These are phyloP conservation scores for Zygogramma bicolorata DNA, from an alignment of 2,888 invertebrate species.

Conservation along the genomic window DNA sequence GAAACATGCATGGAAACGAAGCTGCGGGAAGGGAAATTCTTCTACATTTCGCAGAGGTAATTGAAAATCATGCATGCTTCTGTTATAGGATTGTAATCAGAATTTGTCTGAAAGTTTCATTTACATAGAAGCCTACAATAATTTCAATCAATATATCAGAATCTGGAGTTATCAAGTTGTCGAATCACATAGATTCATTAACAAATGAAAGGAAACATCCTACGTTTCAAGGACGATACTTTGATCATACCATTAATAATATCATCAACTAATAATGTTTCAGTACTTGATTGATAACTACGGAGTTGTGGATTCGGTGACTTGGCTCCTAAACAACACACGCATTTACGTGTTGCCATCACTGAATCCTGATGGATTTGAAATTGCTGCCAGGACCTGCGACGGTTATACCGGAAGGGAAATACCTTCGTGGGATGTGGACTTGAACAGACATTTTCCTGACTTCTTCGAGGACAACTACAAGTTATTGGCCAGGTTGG, in stretches of 20 bases:
- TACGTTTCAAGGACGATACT: too few relatives aligned
- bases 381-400: slow-evolving; percentile 54
- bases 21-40: slow-evolving; percentile 77
- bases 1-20: slow-evolving; percentile 82
- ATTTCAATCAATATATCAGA: too few relatives aligned
- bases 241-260: too few relatives aligned
- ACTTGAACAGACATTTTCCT: slow-evolving; percentile 75
- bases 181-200: too few relatives aligned
- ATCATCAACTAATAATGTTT: slow-evolving; percentile 30
- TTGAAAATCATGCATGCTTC: neutral
- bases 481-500: slow-evolving; percentile 49
- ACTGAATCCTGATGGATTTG: slow-evolving; percentile 83
- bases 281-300: slow-evolving; percentile 69
- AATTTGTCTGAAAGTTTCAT: too few relatives aligned
- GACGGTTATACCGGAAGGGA: slow-evolving; percentile 51
- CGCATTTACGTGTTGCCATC: slow-evolving; percentile 79
- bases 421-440: slow-evolving; percentile 42
- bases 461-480: slow-evolving; percentile 68
- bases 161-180: too few relatives aligned
- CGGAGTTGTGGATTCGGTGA: slow-evolving; percentile 66
- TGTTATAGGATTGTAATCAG: too few relatives aligned
- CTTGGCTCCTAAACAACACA: slow-evolving; percentile 75
- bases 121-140: too few relatives aligned
- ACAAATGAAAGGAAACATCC: too few relatives aligned
- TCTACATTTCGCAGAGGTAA: slow-evolving; percentile 70